Percentiles rank a stretch among this genome's conserved stretches.
These are phyloP conservation scores for Cyprinus carpio DNA, from an alignment of 2,113 vertebrate genomes.

Conservation along the genomic window DNA sequence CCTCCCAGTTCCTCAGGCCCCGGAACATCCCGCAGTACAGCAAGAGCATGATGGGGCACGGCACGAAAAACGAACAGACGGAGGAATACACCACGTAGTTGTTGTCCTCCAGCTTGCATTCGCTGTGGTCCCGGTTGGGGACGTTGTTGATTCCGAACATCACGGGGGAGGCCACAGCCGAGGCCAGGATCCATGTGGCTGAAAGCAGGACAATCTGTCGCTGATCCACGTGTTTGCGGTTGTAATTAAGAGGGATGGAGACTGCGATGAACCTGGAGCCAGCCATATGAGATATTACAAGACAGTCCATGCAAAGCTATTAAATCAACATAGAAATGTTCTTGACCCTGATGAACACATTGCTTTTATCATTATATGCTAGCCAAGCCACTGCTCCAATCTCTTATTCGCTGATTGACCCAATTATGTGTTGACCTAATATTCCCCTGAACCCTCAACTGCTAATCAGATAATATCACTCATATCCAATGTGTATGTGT, in stretches of 20 bases:
- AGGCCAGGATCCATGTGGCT: slow-evolving; percentile 89
- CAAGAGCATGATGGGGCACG: slow-evolving; percentile 93
- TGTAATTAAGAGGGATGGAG: slow-evolving; percentile 86
- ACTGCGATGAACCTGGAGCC: slow-evolving; percentile 90
- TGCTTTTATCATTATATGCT: slow-evolving; percentile 23
- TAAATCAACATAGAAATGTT: background rate
- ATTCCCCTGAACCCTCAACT: background rate
- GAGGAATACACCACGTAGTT: slow-evolving; percentile 91
- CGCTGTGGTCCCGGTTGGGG: slow-evolving; percentile 77
- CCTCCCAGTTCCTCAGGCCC: slow-evolving; percentile 88
- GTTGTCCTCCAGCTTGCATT: slow-evolving; percentile 89
- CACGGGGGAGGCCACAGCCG: slow-evolving; percentile 89
- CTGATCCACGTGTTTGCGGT: slow-evolving; percentile 84
- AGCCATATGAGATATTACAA: slow-evolving; percentile 14
- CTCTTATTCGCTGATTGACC: background rate
- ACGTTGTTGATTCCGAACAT: slow-evolving; percentile 91
- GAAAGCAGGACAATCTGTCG: slow-evolving; percentile 85
- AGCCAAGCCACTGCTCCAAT: background rate
- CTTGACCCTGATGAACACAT: background rate
- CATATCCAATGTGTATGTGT: background rate
- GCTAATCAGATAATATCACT: slow-evolving; percentile 7
- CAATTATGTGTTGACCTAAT: slow-evolving; percentile 12
- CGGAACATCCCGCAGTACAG: slow-evolving; percentile 93
- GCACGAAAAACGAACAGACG: slow-evolving; percentile 95
- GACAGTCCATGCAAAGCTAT: background rate